phyloP scores from a whole-genome alignment of 2,797 vertebrate genomes.

The Muscicapa striata region DNA sequence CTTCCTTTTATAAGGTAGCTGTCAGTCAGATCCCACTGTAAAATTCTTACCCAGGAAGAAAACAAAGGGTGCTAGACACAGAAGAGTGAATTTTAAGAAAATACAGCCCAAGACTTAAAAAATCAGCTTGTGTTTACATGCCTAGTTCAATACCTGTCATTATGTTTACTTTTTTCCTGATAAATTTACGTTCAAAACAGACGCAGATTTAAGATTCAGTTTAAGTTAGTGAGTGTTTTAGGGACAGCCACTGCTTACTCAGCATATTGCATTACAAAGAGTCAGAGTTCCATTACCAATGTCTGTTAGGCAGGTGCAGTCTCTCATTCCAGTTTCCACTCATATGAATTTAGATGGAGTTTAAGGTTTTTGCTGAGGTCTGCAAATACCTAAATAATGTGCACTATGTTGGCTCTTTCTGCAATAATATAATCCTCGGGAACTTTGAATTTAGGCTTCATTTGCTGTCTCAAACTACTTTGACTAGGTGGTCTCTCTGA shows the following conservation, averaged over 20 bases:
- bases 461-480: not conserved
- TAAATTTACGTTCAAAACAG: not conserved
- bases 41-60: not conserved
- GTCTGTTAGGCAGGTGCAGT: not conserved
- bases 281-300: not conserved
- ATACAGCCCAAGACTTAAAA: not conserved
- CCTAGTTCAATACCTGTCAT: not conserved
- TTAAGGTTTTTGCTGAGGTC: not conserved
- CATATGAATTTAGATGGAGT: not conserved
- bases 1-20: not conserved
- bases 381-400: not conserved
- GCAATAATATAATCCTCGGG: not conserved
- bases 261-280: not conserved
- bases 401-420: not conserved
- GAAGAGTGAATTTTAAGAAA: not conserved
- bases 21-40: not conserved
- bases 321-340: not conserved
- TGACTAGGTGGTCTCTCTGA: not conserved
- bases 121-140: not conserved
- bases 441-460: not conserved
- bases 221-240: not conserved
- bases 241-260: not conserved
- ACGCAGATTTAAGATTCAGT: not conserved
- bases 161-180: not conserved
- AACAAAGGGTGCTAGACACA: not conserved